These are phyloP conservation scores for Tetranychus urticae DNA, from an alignment of 1,140 invertebrate genomes.

Conservation along the genomic window DNA sequence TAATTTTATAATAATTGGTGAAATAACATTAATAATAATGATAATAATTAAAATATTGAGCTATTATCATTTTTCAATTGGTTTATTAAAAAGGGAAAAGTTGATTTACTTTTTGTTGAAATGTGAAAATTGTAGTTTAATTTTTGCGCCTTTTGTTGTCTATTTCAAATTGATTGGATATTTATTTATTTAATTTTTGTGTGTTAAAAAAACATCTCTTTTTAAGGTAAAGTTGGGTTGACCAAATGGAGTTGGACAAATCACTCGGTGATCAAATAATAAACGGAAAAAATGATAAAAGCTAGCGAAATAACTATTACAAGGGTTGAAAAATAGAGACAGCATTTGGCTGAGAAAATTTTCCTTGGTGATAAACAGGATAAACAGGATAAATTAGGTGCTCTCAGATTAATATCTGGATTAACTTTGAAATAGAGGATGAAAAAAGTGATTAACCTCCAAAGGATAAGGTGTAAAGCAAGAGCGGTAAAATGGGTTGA, in stretches of 20 bases:
- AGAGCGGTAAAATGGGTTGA: not conserved
- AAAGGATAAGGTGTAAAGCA: not conserved
- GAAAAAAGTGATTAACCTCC: not conserved
- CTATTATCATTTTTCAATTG: too few species aligned
- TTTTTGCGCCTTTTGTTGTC: too few species aligned
- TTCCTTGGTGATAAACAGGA: not conserved
- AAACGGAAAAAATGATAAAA: not conserved
- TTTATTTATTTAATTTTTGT: too few species aligned
- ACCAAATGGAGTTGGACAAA: not conserved
- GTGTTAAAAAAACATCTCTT: too few species aligned
- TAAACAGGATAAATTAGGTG: not conserved
- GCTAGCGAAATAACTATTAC: not conserved
- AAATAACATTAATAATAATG: too few species aligned
- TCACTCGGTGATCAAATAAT: not conserved
- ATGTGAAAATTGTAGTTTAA: too few species aligned
- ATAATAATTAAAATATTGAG: too few species aligned
- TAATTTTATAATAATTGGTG: too few species aligned
- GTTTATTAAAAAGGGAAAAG: too few species aligned
- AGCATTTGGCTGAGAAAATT: slow-evolving; percentile 5
- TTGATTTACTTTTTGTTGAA: too few species aligned
- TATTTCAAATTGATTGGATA: too few species aligned
- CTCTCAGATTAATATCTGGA: not conserved
- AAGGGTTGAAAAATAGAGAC: slow-evolving; percentile 2
- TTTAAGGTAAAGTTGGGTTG: too few species aligned
- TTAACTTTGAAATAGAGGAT: not conserved